A percentile compares a stretch with the other conserved stretches of the same genome.
Evolutionary conservation across 92 coral and sea anemone species (phyloP).

Genomic region (Blastomussa wellsi): DNA sequence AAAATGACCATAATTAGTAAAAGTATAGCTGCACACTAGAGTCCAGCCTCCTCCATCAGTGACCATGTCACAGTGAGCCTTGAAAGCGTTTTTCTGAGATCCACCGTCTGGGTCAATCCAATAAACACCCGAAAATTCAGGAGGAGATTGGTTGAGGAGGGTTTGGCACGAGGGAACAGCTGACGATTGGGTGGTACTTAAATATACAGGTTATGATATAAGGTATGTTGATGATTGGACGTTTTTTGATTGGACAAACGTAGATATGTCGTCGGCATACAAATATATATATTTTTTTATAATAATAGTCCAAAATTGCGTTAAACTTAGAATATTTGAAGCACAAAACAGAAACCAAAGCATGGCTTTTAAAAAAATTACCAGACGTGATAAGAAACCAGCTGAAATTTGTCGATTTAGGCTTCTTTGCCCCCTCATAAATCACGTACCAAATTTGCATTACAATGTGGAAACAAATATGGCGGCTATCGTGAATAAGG

Average conservation of each 20-base stretch:
- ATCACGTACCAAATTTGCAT: too few relatives aligned
- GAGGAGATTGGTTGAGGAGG: conserved; percentile 20
- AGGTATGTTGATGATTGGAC: background rate
- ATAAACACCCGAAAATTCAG: conserved; percentile 42
- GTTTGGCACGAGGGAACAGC: conserved; percentile 15
- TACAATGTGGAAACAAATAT: too few relatives aligned
- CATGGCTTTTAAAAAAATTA: too few relatives aligned
- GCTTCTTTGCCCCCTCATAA: too few relatives aligned
- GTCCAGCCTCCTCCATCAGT: conserved; percentile 84
- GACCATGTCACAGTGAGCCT: conserved; percentile 66
- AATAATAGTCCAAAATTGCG: too few relatives aligned
- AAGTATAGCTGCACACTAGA: conserved; percentile 69
- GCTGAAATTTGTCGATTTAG: too few relatives aligned
- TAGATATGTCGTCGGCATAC: background rate
- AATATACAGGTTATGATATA: background rate
- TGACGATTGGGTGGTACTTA: background rate
- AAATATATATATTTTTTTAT: too few relatives aligned
- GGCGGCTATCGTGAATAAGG: too few relatives aligned
- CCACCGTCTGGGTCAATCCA: conserved; percentile 49
- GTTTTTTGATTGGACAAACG: background rate
- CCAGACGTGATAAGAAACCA: too few relatives aligned
- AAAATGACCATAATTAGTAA: conserved; percentile 54
- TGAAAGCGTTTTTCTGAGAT: conserved; percentile 32
- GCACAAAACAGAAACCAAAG: too few relatives aligned
- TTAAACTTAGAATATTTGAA: too few relatives aligned